Conservation (phyloP, 2,113 vertebrate genomes). For the Oplegnathus fasciatus region DNA sequence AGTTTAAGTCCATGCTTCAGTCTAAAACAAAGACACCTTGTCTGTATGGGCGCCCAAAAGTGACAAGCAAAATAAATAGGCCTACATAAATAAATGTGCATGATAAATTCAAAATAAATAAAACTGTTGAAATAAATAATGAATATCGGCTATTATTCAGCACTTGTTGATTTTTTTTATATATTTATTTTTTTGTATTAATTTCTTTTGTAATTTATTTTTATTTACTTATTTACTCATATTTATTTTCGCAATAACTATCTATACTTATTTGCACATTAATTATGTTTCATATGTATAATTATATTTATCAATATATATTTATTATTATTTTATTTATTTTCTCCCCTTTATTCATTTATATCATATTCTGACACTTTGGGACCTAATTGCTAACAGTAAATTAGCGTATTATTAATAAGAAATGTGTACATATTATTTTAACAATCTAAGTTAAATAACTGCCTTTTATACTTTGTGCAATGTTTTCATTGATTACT, state of each 20-base stretch:
- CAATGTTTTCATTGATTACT: neutral
- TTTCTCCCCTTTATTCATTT: neutral
- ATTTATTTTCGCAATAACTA: neutral
- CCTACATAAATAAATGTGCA: neutral
- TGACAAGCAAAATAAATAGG: neutral
- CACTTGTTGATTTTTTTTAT: no score
- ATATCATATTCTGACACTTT: neutral
- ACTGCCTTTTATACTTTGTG: neutral
- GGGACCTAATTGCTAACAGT: neutral
- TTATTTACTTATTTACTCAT: neutral
- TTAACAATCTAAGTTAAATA: neutral
- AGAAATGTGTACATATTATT: neutral
- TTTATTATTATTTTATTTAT: no score
- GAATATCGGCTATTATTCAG: no score
- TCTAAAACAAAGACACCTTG: neutral
- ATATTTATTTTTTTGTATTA: neutral
- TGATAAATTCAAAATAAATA: no score
- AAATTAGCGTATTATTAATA: neutral
- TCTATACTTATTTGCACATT: neutral
- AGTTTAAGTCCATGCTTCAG: no score
- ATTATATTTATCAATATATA: neutral
- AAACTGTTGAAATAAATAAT: no score
- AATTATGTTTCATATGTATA: neutral
- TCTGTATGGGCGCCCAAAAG: neutral
- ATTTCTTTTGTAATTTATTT: neutral